Conservation (phyloP, 2,888 invertebrate species). For the Campoletis raptor region DNA sequence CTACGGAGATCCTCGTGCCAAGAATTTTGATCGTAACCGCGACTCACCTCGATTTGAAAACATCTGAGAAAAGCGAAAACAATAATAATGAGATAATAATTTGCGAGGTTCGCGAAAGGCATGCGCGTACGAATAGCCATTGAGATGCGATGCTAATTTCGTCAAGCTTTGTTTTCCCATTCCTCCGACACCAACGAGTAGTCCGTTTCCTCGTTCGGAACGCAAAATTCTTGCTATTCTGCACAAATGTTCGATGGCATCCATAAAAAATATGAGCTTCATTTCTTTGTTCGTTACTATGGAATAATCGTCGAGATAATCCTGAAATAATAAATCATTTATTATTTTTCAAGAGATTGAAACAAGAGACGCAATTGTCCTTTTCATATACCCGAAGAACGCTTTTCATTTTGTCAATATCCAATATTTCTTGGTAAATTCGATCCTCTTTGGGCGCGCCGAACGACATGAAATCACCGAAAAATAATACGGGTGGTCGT, state of each 20-base stretch:
- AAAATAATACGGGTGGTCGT: slow-evolving; percentile 90
- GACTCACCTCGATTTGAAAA: slow-evolving; percentile 94
- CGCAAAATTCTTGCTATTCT: slow-evolving; percentile 93
- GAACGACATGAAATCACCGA: slow-evolving; percentile 94
- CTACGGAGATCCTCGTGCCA: slow-evolving; percentile 95
- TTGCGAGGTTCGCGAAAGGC: too few species aligned
- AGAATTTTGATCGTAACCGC: slow-evolving; percentile 92
- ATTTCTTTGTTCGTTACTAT: slow-evolving; percentile 91
- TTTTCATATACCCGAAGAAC: slow-evolving; percentile 92
- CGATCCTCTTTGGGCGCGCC: slow-evolving; percentile 90
- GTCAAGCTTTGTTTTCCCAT: slow-evolving; percentile 96
- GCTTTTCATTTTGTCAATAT: slow-evolving; percentile 89
- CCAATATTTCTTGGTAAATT: slow-evolving; percentile 93
- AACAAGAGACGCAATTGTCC: too few species aligned
- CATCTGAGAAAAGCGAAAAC: slow-evolving; percentile 86
- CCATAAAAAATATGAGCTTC: slow-evolving; percentile 94
- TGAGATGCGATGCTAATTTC: slow-evolving; percentile 92
- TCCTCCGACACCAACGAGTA: slow-evolving; percentile 95
- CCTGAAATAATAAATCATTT: slow-evolving; percentile 83
- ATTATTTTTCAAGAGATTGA: slow-evolving; percentile 62
- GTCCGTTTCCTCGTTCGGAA: slow-evolving; percentile 94
- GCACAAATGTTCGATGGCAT: slow-evolving; percentile 95
- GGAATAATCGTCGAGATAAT: slow-evolving; percentile 95
- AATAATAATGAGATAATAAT: too few species aligned
- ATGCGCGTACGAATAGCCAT: slow-evolving; percentile 94